Evolutionary conservation across 1,140 invertebrate species (phyloP), one percentile per base, ranked within the genome.

Genomic region (Euwallacea fornicatus): DNA sequence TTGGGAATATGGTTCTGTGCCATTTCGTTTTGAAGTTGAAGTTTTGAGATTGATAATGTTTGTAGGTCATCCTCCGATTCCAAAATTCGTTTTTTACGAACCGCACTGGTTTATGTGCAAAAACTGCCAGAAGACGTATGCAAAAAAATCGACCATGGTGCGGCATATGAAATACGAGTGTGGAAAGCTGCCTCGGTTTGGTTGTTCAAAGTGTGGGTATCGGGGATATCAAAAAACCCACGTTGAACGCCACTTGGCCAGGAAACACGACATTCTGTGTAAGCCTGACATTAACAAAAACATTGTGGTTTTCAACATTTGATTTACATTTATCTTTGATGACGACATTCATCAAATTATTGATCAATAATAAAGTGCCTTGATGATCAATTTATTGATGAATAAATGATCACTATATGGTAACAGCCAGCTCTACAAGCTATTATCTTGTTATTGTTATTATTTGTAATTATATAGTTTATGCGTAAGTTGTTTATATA

Each of bases 121-220:
- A 8, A 75, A 86, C 73, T 89, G 88, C 79, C 84, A 85, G 56
- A 86, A 86, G 78, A 83, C 83, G 69, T 87, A 87, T 78, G 84
- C 85, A 74, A 84, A 84, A 79, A 86, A 85, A 68, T 85, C 84
- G 65, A 86, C 85, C 13, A 78, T 87, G 72, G 84, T 84, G 73
- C 80, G 87, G 64, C 89, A 91, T 74, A 86, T 86, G 74, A 89
- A 87, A 73, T 90, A 88, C 79, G 89, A 91, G 78, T 91, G 90
- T 79, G 86, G 87, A 9, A 87, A 89, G 73, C 81, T 85, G 68
- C 88, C 89, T 7, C 84, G 85, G 73, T 91, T 89, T 81, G 83
- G 86, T 76, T 89, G 90, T 76, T 85, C 88, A 16, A 82, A 82
- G 42, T 87, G 86, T 73, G 76, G 76, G 10, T 82, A 82, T 65